Conservation (phyloP, 1,140 invertebrate genomes). For the Meteorus sp. region DNA sequence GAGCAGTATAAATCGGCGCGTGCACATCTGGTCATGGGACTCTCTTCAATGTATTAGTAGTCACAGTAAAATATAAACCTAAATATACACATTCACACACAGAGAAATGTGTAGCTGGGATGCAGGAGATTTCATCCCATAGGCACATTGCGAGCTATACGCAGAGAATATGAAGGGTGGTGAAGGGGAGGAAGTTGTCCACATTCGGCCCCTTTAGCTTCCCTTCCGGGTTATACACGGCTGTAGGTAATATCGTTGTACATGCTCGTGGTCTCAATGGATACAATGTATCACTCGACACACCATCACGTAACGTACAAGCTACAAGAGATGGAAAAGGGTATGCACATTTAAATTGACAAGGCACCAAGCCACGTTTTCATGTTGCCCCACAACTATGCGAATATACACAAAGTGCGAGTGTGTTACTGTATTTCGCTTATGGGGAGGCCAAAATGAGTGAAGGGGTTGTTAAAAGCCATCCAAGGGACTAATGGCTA, state of each 20-base stretch:
- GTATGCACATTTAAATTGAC: slow-evolving; percentile 15
- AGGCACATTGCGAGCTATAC: too few species aligned
- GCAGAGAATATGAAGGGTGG: too few species aligned
- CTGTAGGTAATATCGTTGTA: background rate
- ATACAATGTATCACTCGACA: slow-evolving; percentile 22
- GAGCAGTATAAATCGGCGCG: background rate
- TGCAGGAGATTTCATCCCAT: slow-evolving; percentile 2
- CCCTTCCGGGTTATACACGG: background rate
- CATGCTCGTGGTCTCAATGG: slow-evolving; percentile 18
- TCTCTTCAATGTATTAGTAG: background rate
- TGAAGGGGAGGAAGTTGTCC: too few species aligned
- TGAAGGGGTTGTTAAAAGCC: slow-evolving; percentile 48
- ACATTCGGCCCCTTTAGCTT: background rate
- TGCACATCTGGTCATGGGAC: slow-evolving; percentile 16
- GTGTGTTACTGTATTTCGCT: background rate
- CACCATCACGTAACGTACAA: slow-evolving; percentile 1
- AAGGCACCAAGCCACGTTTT: background rate
- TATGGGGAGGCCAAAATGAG: slow-evolving; percentile 33
- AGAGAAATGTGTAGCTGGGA: background rate
- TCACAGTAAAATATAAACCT: background rate
- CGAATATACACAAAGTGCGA: background rate
- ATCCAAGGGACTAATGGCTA: slow-evolving; percentile 40
- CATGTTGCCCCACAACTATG: background rate
- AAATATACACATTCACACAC: slow-evolving; percentile 2
- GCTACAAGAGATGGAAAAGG: slow-evolving; percentile 11